Evolutionary conservation across 37 sponge, comb jelly and placozoan species (phyloP), one percentile per base, ranked within the genome.

Genomic region (Oscarella lobularis): DNA sequence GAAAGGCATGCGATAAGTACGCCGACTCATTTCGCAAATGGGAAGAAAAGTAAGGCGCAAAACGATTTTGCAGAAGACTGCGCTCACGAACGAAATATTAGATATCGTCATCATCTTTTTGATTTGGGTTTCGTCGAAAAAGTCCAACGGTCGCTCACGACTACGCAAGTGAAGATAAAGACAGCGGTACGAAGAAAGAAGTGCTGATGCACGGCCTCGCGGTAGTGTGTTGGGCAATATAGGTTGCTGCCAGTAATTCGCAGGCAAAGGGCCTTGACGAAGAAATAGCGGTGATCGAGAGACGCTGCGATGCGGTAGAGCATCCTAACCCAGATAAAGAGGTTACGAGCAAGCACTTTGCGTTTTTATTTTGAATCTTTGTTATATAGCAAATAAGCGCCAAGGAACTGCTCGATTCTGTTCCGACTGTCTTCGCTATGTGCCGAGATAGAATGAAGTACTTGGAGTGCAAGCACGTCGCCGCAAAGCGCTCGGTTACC

Each of bases 201-300:
- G 36, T 4, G 30, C 77, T 48, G 29, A n/a, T 68, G 2, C 66
- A 3, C 36, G 39, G 48, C 2, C 73, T 75, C 1, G 5, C 1
- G 3, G 5, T 30, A 67, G 41, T 38, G 35, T 36, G 0, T 1
- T 31, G 39, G 14, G 27, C 6, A 29, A 20, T 65, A 35, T 27
- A 87, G 80, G 87, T 86, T 39, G 85, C 85, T 35, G 81, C 70
- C 20, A 89, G 90, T 72, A 90, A 92, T 67, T 37, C 67, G 36
- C 85, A 90, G 68, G 48, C 82, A 2, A 38, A 71, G 77, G 67
- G 55, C 0, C 39, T 92, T 39, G 66, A 32, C 31, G 60, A 74
- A 0, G 35, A 29, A 40, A 68, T 86, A 27, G 35, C 27, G 0
- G 30, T 55, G 34, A 55, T 86, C 3, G 31, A 67, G 27, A 31